Base-by-base conservation (phyloP, 2,113 vertebrate genomes). In the Setophaga petechia region DNA sequence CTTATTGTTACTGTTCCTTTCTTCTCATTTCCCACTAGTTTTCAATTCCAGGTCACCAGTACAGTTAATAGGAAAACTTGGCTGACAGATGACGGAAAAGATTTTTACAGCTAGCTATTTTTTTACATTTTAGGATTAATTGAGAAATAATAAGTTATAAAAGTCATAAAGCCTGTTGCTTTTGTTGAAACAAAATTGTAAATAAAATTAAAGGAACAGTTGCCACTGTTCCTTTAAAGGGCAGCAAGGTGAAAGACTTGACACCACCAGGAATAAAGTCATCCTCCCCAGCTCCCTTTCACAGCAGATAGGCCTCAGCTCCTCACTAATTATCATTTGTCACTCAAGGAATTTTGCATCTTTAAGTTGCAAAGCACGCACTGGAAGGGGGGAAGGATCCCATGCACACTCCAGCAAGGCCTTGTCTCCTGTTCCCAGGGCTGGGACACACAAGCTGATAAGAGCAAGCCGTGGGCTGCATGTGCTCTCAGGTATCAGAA, bases 281-380 rank as follows among this genome's bases (percentile, higher is more conserved):
- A 30, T 47, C 46, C 51, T 80, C 63, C 79, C 27, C 51, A 54
- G 66, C 46, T 87, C 58, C 68, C 57, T 66, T 95, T 88, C 2
- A 21, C 44, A 67, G 81, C 57, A 90, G 82, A 95, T 12, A 95
- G 81, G 67, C 85, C 79, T 94, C 89, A 81, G 87, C 79, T 94
- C 84, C 63, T 82, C 25, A 16, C 89, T 96, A 96, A 97, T 96
- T 79, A 84, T 94, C 81, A 87, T 62, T 65, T 89, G 47, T 61
- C 95, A 93, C 86, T 92, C 75, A 62, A 62, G 49, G 27, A 87
- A 3, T 96, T 96, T 87, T 87, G 67, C 93, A 79, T 87, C 91
- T 96, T 96, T 96, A 95, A 96, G 89, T 44, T 96, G 93, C 94
- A 78, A 96, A 88, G 93, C 89, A 91, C 15, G 66, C 13, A 35